Conservation (phyloP, 2,113 vertebrate genomes). For the Parus major region DNA sequence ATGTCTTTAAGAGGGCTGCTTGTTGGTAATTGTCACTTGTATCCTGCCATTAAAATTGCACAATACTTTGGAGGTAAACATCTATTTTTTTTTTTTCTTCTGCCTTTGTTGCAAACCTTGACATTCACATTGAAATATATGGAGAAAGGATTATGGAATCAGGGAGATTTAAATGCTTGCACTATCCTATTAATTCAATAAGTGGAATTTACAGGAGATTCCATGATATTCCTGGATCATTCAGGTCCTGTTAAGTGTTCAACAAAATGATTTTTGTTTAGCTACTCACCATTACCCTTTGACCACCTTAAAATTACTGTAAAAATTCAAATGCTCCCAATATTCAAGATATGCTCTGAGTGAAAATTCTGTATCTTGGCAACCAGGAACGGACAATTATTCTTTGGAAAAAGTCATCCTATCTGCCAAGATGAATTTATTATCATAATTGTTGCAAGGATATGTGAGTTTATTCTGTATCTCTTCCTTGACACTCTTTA, state of each 20-base stretch:
- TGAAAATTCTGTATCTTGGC: slow-evolving; percentile 34
- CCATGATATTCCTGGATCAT: background rate
- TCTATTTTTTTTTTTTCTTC: background rate
- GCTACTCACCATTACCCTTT: background rate
- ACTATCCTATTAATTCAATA: background rate
- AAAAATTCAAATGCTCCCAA: background rate
- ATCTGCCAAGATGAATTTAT: slow-evolving; percentile 20
- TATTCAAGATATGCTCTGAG: background rate
- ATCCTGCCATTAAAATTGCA: fast-evolving
- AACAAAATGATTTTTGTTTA: background rate
- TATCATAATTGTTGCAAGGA: slow-evolving; percentile 8
- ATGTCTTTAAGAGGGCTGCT: background rate
- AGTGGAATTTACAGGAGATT: background rate
- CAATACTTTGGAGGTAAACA: background rate
- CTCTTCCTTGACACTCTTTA: background rate
- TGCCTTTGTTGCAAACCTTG: background rate
- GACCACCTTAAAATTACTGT: background rate
- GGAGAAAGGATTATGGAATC: background rate
- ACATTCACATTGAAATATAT: background rate
- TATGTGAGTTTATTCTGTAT: background rate
- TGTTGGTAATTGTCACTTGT: background rate
- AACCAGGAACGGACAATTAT: slow-evolving; percentile 3
- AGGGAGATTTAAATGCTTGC: background rate
- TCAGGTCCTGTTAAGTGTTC: background rate
- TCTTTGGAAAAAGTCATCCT: background rate